Percentiles rank a stretch among this genome's conserved stretches.
Conservation (phyloP, 2,797 vertebrate species). For the Masticophis lateralis region DNA sequence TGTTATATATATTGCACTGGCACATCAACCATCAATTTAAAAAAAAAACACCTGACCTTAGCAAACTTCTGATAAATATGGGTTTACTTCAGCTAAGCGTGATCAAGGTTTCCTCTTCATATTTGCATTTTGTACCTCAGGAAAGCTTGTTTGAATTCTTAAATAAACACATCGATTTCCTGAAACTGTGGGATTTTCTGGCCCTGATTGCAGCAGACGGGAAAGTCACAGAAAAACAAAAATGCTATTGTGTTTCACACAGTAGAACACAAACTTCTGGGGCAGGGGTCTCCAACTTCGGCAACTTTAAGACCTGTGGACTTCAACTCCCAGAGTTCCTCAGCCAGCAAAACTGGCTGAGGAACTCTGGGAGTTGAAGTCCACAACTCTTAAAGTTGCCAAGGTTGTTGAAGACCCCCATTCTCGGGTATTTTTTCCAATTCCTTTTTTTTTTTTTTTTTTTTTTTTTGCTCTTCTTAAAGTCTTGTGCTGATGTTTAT, state of each 20-base stretch:
- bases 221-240: neutral
- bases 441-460: too few relatives aligned
- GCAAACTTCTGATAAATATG: neutral
- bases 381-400: too few relatives aligned
- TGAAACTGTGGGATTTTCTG: neutral
- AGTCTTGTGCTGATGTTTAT: neutral
- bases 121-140: neutral
- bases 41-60: neutral
- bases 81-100: neutral
- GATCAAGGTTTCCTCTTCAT: neutral
- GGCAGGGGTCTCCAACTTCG: too few relatives aligned
- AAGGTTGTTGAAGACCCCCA: too few relatives aligned
- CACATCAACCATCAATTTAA: neutral
- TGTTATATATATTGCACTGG: neutral
- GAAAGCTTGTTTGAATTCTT: neutral
- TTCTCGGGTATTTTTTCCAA: too few relatives aligned
- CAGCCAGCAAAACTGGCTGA: too few relatives aligned
- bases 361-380: too few relatives aligned
- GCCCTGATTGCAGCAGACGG: neutral
- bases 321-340: too few relatives aligned
- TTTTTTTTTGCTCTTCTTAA: neutral
- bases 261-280: neutral
- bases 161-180: neutral
- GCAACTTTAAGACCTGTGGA: too few relatives aligned
- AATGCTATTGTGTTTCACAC: neutral